These are phyloP conservation scores for Sebastes trivittatus DNA, from an alignment of 2,797 vertebrate species.

Conservation along the genomic window DNA sequence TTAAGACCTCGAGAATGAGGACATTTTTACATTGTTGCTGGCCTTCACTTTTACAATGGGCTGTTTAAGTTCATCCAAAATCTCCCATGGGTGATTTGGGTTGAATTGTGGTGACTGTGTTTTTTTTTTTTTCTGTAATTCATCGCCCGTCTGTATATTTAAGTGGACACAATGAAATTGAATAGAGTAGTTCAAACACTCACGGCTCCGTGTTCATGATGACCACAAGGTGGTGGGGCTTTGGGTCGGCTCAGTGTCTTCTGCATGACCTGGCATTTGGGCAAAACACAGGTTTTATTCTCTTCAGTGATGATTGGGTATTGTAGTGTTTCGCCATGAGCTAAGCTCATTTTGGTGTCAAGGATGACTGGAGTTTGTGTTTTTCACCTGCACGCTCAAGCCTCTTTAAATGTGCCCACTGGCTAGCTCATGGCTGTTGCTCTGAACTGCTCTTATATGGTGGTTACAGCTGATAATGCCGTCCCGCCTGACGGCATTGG, in stretches of 20 bases:
- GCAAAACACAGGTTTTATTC: not conserved
- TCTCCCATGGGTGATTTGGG: not conserved
- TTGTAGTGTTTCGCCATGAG: not conserved
- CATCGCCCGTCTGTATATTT: not conserved
- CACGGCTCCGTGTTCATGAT: not conserved
- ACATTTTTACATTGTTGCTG: not conserved
- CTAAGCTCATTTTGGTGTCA: not conserved
- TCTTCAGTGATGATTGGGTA: not conserved
- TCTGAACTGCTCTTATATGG: no score
- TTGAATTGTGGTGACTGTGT: not conserved
- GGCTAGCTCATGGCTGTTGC: not conserved
- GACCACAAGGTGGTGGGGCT: not conserved
- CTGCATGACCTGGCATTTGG: not conserved
- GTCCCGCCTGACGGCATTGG: not conserved
- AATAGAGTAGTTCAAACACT: not conserved
- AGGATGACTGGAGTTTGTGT: not conserved
- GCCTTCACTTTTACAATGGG: not conserved
- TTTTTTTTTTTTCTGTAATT: not conserved
- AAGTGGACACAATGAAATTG: not conserved
- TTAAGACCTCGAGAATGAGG: not conserved
- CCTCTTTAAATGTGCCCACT: not conserved
- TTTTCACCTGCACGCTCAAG: not conserved
- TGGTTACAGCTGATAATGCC: no score
- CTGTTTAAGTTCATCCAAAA: not conserved
- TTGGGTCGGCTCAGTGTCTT: not conserved